Conservation (phyloP, 2,113 vertebrate species). For the Guaruba guarouba region DNA sequence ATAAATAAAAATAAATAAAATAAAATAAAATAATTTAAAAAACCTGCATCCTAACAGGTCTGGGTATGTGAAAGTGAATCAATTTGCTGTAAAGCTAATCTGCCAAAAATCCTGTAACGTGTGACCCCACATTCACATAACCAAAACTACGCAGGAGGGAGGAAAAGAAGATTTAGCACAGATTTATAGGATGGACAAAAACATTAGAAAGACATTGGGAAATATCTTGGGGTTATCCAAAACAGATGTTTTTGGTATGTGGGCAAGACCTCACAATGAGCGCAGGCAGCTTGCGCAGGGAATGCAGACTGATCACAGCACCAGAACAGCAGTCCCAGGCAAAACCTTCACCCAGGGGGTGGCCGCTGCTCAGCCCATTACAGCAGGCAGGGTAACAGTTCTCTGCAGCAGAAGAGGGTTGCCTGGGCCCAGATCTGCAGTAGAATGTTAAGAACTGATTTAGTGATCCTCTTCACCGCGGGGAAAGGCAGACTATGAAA, state of each 20-base stretch:
- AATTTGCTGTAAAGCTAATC: background rate
- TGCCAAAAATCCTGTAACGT: background rate
- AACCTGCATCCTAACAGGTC: background rate
- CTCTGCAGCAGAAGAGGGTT: background rate
- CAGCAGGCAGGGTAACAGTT: background rate
- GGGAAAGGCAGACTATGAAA: background rate
- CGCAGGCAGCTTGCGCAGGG: background rate
- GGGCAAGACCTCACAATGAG: rapidly evolving
- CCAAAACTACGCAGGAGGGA: background rate
- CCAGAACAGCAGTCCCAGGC: background rate
- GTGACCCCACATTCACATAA: background rate
- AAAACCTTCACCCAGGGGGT: background rate
- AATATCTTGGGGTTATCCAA: background rate
- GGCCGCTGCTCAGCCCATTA: background rate
- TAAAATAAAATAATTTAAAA: background rate
- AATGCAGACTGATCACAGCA: background rate
- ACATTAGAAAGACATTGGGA: background rate
- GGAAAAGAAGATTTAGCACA: background rate
- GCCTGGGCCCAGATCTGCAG: background rate
- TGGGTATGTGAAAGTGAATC: background rate
- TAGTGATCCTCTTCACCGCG: rapidly evolving
- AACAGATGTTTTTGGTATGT: background rate
- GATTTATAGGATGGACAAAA: background rate
- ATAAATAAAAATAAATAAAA: background rate
- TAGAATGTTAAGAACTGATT: background rate